Evolutionary conservation across 2,888 invertebrate species (phyloP).

Genomic region (Epinotia ramella): DNA sequence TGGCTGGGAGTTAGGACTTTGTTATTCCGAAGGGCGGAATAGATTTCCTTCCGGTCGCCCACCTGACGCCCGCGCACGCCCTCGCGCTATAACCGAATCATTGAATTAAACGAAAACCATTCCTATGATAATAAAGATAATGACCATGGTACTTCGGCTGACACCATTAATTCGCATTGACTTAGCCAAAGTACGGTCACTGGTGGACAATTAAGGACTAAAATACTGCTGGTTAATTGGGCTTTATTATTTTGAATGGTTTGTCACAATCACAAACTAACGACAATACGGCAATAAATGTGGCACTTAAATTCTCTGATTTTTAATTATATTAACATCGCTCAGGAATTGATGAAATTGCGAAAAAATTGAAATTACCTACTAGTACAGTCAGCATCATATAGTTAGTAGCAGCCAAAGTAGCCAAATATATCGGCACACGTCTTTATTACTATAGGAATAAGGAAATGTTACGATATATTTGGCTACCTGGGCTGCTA

Average conservation of each 20-base stretch:
- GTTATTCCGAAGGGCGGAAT: constrained; percentile 14
- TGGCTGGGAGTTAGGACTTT: constrained; percentile 7
- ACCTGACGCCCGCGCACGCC: constrained; percentile 69
- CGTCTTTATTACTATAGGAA: too few relatives aligned
- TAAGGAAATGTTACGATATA: too few relatives aligned
- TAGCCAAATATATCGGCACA: too few relatives aligned
- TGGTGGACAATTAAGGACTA: constrained; percentile 45
- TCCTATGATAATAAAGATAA: constrained; percentile 62
- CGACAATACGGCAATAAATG: constrained; percentile 9
- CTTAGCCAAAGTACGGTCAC: constrained; percentile 34
- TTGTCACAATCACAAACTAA: constrained; percentile 33
- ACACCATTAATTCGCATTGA: constrained; percentile 39
- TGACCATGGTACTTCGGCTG: constrained; percentile 34
- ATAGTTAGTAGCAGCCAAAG: too few relatives aligned
- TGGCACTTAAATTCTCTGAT: constrained; percentile 7
- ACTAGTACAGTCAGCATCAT: too few relatives aligned
- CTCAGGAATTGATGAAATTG: constrained; percentile 8
- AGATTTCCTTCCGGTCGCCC: constrained; percentile 81
- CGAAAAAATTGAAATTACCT: too few relatives aligned
- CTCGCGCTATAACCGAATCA: constrained; percentile 69
- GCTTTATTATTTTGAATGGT: constrained; percentile 39
- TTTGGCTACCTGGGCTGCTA: too few relatives aligned
- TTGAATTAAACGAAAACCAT: constrained; percentile 66
- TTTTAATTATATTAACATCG: constrained; percentile 23
- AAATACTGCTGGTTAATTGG: constrained; percentile 40